Percentiles rank a stretch among this genome's conserved stretches.
Conservation (phyloP, 2,113 vertebrate species). For the Procapra przewalskii region DNA sequence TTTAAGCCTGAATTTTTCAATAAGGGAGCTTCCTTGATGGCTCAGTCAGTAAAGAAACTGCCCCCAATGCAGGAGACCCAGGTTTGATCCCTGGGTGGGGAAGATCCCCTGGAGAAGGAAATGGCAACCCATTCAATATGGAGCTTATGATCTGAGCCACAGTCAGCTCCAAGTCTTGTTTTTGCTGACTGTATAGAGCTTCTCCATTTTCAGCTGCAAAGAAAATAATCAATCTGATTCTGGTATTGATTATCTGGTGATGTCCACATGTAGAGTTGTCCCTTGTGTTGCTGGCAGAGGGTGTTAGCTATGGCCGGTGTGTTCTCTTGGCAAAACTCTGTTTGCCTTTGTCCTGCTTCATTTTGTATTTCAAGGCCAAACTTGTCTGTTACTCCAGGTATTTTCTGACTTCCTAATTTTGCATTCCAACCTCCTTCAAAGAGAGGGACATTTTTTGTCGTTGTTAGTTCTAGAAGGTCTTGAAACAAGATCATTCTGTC, state of each 20-base stretch:
- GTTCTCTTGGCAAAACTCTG: not conserved
- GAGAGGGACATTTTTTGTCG: not conserved
- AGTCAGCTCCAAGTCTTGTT: not conserved
- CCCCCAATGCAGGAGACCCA: not conserved
- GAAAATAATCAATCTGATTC: not conserved
- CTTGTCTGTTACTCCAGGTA: not conserved
- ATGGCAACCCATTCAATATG: not conserved
- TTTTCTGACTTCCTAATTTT: not conserved
- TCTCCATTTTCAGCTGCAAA: not conserved
- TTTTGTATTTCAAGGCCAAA: not conserved
- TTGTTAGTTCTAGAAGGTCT: not conserved
- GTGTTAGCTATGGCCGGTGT: not conserved
- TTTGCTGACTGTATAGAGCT: not conserved
- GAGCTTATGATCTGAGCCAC: not conserved
- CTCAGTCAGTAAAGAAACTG: not conserved
- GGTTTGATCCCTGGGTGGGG: not conserved
- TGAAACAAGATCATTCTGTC: not conserved
- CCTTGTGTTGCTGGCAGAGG: not conserved
- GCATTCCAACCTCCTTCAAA: not conserved
- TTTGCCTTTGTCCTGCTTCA: not conserved
- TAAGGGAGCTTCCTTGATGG: not conserved
- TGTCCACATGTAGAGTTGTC: not conserved
- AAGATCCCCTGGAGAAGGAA: not conserved
- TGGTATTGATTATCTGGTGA: not conserved
- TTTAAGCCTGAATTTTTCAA: not conserved